Evolutionary conservation across 2,797 vertebrate species (phyloP), one percentile per base, ranked within the genome.

Genomic region (Cichlasoma orientale): DNA sequence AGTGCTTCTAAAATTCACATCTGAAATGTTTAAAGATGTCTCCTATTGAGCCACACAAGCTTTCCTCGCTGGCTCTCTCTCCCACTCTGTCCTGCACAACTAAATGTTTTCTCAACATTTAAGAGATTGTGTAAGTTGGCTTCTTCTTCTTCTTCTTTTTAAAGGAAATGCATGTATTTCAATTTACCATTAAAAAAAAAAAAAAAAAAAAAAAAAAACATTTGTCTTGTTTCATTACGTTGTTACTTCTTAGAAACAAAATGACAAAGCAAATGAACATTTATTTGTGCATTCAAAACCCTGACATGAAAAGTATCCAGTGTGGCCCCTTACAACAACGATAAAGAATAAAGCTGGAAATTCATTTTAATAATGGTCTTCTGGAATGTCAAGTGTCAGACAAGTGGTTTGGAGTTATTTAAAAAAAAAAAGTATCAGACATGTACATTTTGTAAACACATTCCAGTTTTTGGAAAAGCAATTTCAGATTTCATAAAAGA

Each of bases 81-180:
- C 38, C 58, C 44, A 77, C 72, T 74, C 55, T 84, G 79, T 83
- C 75, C 79, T 74, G 27, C 66, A 81, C 74, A 72, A 77, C 18
- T 81, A 61, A 79, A 87, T 80, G 21, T 85, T 84, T 83, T 77
- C 25, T 82, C 33, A 77, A 56, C 66, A 78, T 88, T 84, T 75
- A 82, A 84, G 53, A 72, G 83, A 71, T 84, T 85, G 50, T 89
- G 74, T 83, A 59, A 81, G n/a, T n/a, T n/a, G n/a, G n/a, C n/a
- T n/a, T n/a, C n/a, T 72, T 2, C 41, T 27, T 72, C 78, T 82
- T 74, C 47, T 69, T 47, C 61, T 74, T 78, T 41, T 55, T 31
- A 7, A 77, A 52, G 6, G 41, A 80, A 77, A 66, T 70, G 50
- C 86, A 56, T 83, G 66, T 85, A 88, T 87, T 86, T 80, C 90